Base-by-base conservation (phyloP, 2,797 vertebrate species). In the Lophotriccus pileatus region DNA sequence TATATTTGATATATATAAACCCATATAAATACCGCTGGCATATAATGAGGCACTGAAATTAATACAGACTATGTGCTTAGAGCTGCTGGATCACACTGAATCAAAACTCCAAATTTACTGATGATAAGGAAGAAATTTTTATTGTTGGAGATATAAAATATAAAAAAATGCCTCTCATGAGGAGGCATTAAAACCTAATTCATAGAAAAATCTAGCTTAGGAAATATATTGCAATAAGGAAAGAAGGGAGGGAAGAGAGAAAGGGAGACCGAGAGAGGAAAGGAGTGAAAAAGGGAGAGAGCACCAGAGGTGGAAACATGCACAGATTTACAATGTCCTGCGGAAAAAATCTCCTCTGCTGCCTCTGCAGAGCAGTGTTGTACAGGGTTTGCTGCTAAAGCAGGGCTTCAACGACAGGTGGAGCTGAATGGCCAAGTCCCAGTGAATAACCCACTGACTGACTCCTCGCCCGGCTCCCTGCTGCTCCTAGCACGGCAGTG, bases 1-100 rank as follows among this genome's bases (percentile, higher is more conserved):
- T 95, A 58, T 86, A 87, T 86, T 92, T 96, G 90, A 90, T 93
- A 87, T 90, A 92, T 92, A 89, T 84, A 88, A 88, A 59, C 58
- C 62, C 55, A 81, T 90, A 88, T 90, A 94, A 92, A 93, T 81
- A 92, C 50, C 46, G 22, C 21, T 85, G 78, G 36, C 78, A 53
- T 79, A 87, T 73, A 92, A 92, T 70, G 75, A 86, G 78, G 47
- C 60, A 52, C 63, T 69, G 91, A 83, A 94, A 89, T 90, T 87
- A 93, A 95, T 88, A 87, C 47, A 96, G 74, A 70, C 81, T 74
- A 37, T 87, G 67, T 70, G 30, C 36, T 92, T 74, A 93, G 87
- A 56, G 53, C 70, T 93, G 39, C 72, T 52, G 43, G 81, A 88
- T 95, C 85, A 34, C 63, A 93, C 80, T 93, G 89, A 95, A 94